phyloP scores from a whole-genome alignment of 2,797 vertebrate species.

The Lagorchestes hirsutus region DNA sequence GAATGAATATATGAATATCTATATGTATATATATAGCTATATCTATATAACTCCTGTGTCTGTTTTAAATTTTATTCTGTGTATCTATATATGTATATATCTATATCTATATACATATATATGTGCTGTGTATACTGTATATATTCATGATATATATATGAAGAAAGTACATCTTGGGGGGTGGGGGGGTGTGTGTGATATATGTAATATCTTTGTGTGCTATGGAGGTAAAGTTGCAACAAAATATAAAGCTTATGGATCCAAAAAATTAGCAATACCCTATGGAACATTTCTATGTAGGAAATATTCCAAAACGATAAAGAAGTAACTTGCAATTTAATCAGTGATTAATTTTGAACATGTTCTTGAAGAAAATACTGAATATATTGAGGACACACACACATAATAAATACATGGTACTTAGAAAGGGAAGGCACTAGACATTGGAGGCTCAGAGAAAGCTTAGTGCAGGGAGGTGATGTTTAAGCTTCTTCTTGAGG shows the following conservation, averaged over 20 bases:
- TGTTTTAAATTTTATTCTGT: not conserved
- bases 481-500: not conserved
- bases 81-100: not conserved
- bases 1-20: too few relatives aligned
- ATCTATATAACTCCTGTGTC: not conserved
- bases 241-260: not conserved
- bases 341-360: not conserved
- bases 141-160: not conserved
- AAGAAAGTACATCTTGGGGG: not conserved
- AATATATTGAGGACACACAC: not conserved
- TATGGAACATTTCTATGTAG: not conserved
- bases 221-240: not conserved
- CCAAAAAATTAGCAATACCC: not conserved
- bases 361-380: conserved; percentile 17
- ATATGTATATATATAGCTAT: not conserved
- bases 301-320: not conserved
- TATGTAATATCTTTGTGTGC: not conserved
- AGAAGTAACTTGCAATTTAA: not conserved
- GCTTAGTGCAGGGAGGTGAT: not conserved
- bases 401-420: not conserved
- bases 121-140: not conserved
- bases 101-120: not conserved
- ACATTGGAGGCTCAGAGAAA: not conserved
- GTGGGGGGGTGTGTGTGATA: not conserved
- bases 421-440: not conserved